Evolutionary conservation across 2,797 vertebrate species (phyloP).

Genomic region (Dryobates pubescens): DNA sequence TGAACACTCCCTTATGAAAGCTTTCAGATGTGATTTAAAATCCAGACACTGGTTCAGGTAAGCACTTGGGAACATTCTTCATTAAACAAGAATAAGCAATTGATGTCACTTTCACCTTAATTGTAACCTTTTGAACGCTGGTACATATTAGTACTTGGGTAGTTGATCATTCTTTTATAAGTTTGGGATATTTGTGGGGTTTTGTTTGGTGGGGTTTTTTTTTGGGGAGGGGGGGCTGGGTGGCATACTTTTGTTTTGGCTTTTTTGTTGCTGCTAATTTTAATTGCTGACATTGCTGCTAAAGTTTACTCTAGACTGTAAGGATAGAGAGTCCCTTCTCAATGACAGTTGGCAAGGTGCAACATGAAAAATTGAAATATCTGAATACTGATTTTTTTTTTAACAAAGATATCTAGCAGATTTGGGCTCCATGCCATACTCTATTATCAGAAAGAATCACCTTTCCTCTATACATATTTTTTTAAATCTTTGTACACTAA

Average conservation of each 20-base stretch:
- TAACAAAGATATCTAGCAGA: not conserved
- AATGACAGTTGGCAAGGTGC: fast-evolving
- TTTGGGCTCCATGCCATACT: not conserved
- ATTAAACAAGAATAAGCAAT: not conserved
- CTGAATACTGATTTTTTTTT: not conserved
- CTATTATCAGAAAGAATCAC: not conserved
- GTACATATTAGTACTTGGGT: not conserved
- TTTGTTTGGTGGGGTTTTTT: not conserved
- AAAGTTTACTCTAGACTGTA: not conserved
- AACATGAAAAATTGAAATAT: not conserved
- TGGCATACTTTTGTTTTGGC: no score
- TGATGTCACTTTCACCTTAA: not conserved
- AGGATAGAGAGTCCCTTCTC: not conserved
- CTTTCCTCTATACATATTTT: not conserved
- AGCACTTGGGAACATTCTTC: not conserved
- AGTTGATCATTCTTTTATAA: not conserved
- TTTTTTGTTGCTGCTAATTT: not conserved
- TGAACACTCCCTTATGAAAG: not conserved
- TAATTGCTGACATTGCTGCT: not conserved
- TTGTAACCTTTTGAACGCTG: not conserved
- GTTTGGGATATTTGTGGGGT: not conserved
- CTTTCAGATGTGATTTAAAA: not conserved
- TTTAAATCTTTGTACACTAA: not conserved
- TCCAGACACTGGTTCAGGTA: not conserved
- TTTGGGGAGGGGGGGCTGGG: no score